phyloP scores from a whole-genome alignment of 2,113 vertebrate species.

The Nycticryphes semicollaris region DNA sequence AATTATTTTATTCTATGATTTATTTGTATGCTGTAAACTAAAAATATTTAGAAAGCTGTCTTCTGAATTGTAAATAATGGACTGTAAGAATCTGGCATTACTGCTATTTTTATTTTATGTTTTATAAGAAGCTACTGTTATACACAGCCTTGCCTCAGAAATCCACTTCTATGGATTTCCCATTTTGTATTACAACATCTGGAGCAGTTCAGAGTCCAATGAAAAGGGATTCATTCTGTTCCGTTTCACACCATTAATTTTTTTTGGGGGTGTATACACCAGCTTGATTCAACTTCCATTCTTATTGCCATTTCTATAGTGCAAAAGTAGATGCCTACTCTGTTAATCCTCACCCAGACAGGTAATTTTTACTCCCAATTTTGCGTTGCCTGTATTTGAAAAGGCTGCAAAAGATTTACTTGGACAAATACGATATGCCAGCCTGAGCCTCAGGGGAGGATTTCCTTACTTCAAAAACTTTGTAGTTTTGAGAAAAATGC shows the following conservation, averaged over 20 bases:
- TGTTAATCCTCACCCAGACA: neutral
- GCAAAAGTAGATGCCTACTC: neutral
- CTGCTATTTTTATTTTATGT: neutral
- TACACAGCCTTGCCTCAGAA: neutral
- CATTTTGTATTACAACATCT: neutral
- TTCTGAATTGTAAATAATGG: neutral
- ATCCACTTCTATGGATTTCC: neutral
- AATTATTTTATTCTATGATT: neutral
- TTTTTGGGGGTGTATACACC: neutral
- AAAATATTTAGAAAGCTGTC: conserved; percentile 22
- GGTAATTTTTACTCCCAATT: neutral
- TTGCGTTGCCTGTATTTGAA: neutral
- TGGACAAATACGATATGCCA: neutral
- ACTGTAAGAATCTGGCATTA: neutral
- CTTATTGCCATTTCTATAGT: neutral
- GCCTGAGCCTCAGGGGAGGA: neutral
- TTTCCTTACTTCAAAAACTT: neutral
- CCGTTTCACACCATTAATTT: neutral
- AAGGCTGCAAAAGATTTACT: neutral
- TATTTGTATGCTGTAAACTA: neutral
- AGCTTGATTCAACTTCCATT: neutral
- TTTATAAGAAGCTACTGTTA: neutral
- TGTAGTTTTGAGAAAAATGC: neutral
- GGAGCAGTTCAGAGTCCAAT: neutral
- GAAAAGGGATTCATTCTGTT: neutral